Evolutionary conservation across 2,113 vertebrate genomes (phyloP).

Genomic region (Triplophysa siluroides): DNA sequence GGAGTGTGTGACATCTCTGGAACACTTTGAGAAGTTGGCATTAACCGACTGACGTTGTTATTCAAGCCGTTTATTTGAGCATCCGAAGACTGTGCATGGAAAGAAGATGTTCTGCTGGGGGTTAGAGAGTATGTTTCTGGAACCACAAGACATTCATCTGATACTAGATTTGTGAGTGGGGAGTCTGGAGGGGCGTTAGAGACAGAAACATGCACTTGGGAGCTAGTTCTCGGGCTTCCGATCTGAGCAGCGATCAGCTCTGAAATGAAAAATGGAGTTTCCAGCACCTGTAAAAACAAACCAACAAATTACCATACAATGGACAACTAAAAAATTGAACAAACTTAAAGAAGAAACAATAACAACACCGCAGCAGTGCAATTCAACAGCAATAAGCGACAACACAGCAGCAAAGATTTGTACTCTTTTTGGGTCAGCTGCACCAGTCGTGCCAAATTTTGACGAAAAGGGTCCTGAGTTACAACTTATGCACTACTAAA

Average conservation of each 20-base stretch:
- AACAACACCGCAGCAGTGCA: background rate
- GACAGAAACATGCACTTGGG: constrained; percentile 45
- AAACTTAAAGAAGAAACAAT: background rate
- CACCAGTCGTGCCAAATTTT: too few relatives aligned
- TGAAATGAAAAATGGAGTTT: constrained; percentile 68
- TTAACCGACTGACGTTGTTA: background rate
- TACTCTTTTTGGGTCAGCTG: too few relatives aligned
- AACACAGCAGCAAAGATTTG: too few relatives aligned
- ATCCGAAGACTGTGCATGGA: background rate
- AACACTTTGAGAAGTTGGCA: background rate
- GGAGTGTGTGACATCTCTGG: background rate
- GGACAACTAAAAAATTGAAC: constrained; percentile 30
- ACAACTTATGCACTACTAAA: too few relatives aligned
- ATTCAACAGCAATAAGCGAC: background rate
- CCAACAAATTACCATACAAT: constrained; percentile 42
- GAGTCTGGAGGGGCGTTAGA: constrained; percentile 38
- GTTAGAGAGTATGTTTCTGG: background rate
- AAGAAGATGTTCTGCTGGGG: background rate
- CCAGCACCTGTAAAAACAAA: constrained; percentile 77
- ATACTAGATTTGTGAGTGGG: constrained; percentile 42
- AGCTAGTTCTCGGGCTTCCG: constrained; percentile 59
- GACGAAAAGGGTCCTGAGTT: too few relatives aligned
- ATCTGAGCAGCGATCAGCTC: constrained; percentile 63
- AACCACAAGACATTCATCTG: constrained; percentile 20
- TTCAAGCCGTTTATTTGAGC: background rate